Evolutionary conservation across 2,797 vertebrate species (phyloP).

Genomic region (Kryptopterus vitreolus): DNA sequence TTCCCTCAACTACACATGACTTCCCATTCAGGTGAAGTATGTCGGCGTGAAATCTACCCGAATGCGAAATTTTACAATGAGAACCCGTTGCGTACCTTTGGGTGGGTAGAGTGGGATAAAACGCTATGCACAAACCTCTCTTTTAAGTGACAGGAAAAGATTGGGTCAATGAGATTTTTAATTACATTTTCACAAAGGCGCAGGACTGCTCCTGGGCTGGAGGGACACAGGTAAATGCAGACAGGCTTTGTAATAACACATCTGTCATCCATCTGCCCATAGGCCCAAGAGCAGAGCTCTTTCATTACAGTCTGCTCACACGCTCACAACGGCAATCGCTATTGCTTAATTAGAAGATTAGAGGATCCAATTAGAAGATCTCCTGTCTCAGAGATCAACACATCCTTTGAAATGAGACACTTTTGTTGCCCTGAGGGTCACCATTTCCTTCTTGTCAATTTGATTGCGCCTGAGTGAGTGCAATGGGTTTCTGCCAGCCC

Average conservation of each 20-base stretch:
- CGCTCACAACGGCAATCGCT: conserved; percentile 66
- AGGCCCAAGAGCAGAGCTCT: conserved; percentile 58
- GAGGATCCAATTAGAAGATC: conserved; percentile 79
- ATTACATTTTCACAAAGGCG: conserved; percentile 72
- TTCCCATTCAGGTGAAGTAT: conserved; percentile 35
- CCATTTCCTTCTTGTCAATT: conserved; percentile 51
- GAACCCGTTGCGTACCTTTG: conserved; percentile 22
- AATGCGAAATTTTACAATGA: conserved; percentile 34
- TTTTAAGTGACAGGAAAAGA: conserved; percentile 70
- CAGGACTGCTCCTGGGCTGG: conserved; percentile 59
- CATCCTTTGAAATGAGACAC: conserved; percentile 71
- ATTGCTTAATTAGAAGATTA: conserved; percentile 79
- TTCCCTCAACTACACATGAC: conserved; percentile 32
- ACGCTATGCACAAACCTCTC: conserved; percentile 46
- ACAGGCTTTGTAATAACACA: conserved; percentile 61
- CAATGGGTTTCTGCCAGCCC: conserved; percentile 50
- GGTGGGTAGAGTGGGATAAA: conserved; percentile 44
- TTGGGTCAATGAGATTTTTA: conserved; percentile 75
- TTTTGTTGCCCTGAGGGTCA: conserved; percentile 56
- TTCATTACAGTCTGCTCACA: conserved; percentile 65
- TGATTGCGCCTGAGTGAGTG: conserved; percentile 62
- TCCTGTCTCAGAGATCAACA: conserved; percentile 72
- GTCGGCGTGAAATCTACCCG: conserved; percentile 28
- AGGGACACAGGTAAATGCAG: conserved; percentile 67
- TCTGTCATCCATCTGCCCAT: conserved; percentile 60